phyloP scores from a whole-genome alignment of 2,113 vertebrate species.

The Caretta caretta region DNA sequence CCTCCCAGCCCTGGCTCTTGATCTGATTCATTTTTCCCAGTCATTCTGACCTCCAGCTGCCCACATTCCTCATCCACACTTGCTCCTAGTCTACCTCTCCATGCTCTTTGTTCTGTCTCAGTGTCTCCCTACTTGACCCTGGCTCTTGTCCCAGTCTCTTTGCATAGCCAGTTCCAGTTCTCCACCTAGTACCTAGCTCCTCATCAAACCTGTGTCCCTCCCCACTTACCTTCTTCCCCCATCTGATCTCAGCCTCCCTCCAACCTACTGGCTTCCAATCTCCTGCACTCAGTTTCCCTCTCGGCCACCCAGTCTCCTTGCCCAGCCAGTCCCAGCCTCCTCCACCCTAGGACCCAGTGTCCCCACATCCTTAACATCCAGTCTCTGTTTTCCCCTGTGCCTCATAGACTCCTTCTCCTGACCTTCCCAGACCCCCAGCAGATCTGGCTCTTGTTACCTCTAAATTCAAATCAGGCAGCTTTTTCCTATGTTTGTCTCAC shows the following conservation, averaged over 20 bases:
- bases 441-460: too few relatives aligned
- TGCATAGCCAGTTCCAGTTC: neutral
- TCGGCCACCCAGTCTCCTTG: neutral
- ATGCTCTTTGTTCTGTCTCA: too few relatives aligned
- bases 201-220: neutral
- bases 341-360: neutral
- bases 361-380: neutral
- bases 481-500: neutral
- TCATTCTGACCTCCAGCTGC: neutral
- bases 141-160: neutral
- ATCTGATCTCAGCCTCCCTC: neutral
- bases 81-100: too few relatives aligned
- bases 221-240: neutral
- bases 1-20: neutral
- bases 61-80: neutral
- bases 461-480: neutral
- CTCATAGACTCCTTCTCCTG: neutral
- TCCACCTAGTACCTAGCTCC: neutral
- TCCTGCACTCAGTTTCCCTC: neutral
- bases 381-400: neutral
- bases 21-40: neutral
- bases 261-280: neutral
- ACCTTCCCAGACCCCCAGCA: neutral
- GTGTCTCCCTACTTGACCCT: neutral
- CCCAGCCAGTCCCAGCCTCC: neutral